These are phyloP conservation scores for Hafferia zeledoni DNA, from an alignment of 2,797 vertebrate genomes.

Conservation along the genomic window DNA sequence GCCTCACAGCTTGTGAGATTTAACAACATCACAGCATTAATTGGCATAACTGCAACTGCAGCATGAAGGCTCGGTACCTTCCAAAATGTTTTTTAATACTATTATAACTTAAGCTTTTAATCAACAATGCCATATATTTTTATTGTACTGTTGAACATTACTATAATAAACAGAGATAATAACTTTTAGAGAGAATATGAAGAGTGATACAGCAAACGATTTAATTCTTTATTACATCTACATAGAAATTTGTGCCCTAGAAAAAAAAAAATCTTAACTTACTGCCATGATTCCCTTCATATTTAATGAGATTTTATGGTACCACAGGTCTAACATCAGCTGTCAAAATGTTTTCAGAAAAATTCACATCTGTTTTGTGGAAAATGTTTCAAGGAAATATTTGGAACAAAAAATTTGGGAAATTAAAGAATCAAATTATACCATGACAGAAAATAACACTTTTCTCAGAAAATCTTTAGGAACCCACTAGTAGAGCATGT, in stretches of 20 bases:
- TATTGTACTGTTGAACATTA: background rate
- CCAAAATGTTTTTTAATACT: background rate
- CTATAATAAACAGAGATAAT: conserved; percentile 22
- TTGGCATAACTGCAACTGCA: background rate
- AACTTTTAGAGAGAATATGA: background rate
- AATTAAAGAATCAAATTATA: background rate
- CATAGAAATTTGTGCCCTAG: conserved; percentile 34
- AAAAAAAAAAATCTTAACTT: background rate
- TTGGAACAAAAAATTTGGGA: background rate
- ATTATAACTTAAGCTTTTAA: conserved; percentile 7
- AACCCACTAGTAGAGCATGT: background rate
- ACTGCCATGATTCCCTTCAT: background rate
- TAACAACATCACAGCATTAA: conserved; percentile 44
- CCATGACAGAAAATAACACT: background rate
- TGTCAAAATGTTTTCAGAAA: background rate
- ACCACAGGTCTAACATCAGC: background rate
- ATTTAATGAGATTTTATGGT: conserved; percentile 8
- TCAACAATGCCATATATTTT: background rate
- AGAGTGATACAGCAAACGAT: conserved; percentile 8
- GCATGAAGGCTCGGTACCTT: background rate
- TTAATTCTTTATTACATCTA: conserved; percentile 55
- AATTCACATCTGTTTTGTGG: background rate
- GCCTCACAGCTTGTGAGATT: background rate
- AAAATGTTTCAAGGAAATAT: background rate
- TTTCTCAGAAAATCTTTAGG: background rate